Evolutionary conservation across 2,888 invertebrate genomes (phyloP).

Genomic region (Endotricha flammealis): DNA sequence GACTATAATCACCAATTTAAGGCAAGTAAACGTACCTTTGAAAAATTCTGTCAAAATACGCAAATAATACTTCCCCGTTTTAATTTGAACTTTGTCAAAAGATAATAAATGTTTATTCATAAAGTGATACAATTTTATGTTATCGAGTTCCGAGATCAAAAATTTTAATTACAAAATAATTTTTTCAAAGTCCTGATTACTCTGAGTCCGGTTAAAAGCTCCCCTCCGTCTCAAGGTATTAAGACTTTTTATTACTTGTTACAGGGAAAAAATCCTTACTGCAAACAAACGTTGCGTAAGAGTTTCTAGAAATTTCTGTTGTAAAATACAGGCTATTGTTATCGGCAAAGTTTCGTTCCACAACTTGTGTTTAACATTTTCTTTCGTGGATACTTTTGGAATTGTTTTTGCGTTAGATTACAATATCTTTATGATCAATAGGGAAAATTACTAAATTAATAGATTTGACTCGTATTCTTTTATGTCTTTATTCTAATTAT

Average conservation of each 20-base stretch:
- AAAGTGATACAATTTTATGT: slow-evolving; percentile 1
- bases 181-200: slow-evolving; percentile 55
- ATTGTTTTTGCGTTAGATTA: not conserved
- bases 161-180: slow-evolving; percentile 52
- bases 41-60: too few relatives aligned
- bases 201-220: slow-evolving; percentile 45
- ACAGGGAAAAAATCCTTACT: slow-evolving; percentile 40
- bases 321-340: not conserved
- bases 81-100: too few relatives aligned
- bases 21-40: too few relatives aligned
- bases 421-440: not conserved
- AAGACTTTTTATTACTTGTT: slow-evolving; percentile 54
- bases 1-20: too few relatives aligned
- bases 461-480: too few relatives aligned
- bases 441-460: too few relatives aligned
- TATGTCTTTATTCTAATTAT: too few relatives aligned
- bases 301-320: slow-evolving; percentile 4
- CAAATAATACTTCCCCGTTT: too few relatives aligned
- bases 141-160: slow-evolving; percentile 3
- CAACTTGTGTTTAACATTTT: not conserved
- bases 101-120: not conserved
- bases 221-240: slow-evolving; percentile 39
- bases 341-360: not conserved
- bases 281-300: slow-evolving; percentile 36
- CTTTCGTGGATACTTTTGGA: not conserved